phyloP scores from a whole-genome alignment of 2,797 vertebrate species.

The Xyrichtys novacula region DNA sequence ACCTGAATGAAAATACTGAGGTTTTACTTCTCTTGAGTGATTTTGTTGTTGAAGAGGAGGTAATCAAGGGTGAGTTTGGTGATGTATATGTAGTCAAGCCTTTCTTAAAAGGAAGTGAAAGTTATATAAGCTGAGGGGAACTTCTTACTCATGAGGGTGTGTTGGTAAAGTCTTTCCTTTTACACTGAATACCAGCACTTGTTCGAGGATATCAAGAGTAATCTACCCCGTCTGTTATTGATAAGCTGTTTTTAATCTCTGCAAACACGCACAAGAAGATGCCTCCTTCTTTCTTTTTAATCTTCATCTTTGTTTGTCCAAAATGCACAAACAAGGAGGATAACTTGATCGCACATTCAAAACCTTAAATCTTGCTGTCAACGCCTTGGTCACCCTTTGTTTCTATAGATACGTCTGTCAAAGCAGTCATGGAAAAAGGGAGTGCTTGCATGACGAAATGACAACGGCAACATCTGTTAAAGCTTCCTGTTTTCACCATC shows the following conservation, averaged over 20 bases:
- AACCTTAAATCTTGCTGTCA: not conserved
- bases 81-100: not conserved
- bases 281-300: not conserved
- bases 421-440: too few species aligned
- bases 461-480: not conserved
- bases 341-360: too few species aligned
- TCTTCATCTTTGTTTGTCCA: not conserved
- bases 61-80: not conserved
- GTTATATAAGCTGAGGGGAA: not conserved
- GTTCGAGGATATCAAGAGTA: not conserved
- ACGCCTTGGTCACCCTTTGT: not conserved
- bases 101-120: conserved; percentile 47
- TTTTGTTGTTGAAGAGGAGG: not conserved
- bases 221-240: not conserved
- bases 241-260: not conserved
- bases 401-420: not conserved
- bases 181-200: not conserved
- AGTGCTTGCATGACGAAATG: not conserved
- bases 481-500: not conserved
- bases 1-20: too few species aligned
- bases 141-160: conserved; percentile 7
- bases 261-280: not conserved
- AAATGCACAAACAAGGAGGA: not conserved
- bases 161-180: not conserved
- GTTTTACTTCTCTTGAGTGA: too few species aligned